Base-by-base conservation (phyloP, 2,888 invertebrate species). In the Drosophila paramelanica region DNA sequence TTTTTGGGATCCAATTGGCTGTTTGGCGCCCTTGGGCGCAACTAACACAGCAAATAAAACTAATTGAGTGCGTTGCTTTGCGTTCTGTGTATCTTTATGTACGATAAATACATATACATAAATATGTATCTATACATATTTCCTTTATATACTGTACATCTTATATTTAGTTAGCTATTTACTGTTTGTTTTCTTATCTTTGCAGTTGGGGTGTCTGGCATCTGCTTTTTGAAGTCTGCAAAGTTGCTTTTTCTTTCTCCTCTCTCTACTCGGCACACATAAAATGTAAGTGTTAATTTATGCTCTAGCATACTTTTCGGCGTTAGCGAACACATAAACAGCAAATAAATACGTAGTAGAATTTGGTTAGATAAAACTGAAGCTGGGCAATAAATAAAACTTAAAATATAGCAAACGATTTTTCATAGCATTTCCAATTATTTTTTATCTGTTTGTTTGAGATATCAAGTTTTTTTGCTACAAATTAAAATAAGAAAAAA, bases 271-370 rank as follows among this genome's bases (percentile, higher is more conserved):
- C 11, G 4, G 56, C 51, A 42, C 62, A 67, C 67, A 78, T 79
- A 67, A 83, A 88, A 74, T 66, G 85, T 85, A 77, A 85, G 85
- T 85, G 88, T 88, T 88, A 80, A 88, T 85, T 88, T 86, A 85
- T 86, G 73, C 81, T 31, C 10, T 73, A 66, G 61, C 50, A 72
- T 79, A 77, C 73, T 71, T 73, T 76, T 62, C 23, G 65, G 60
- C 60, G 60, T 67, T 69, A 41, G 38, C 62, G 43, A 69, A 65
- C 53, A 61, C 46, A 68, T 56, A 69, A 73, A 67, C 57, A 57
- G 25, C 38, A 52, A 58, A 61, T 67, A 71, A 70, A 67, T 51
- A 42, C 14, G 31, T 57, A 10, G 10, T 10, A 31, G 25, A 47
- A 10, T 31, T 53, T 31, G 14, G n/a, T 6, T n/a, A 5, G 17